A percentile compares a stretch with the other conserved stretches of the same genome.
Conservation (phyloP, 1,140 invertebrate species). For the Bicyclus anynana region DNA sequence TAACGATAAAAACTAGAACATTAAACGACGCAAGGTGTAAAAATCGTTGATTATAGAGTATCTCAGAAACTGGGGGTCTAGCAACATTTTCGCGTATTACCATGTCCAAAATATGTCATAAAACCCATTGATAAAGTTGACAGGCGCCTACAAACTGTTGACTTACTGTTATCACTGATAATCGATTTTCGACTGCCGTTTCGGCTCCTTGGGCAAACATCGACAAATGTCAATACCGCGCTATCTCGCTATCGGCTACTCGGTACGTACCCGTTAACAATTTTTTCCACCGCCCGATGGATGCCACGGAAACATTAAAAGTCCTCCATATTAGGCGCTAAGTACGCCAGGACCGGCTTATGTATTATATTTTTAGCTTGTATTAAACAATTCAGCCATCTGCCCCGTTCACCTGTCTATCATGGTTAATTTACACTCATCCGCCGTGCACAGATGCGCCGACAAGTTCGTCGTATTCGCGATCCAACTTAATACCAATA, state of each 20-base stretch:
- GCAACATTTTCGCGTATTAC: conserved; percentile 29
- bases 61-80: no score
- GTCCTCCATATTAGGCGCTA: conserved; percentile 41
- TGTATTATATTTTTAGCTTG: conserved; percentile 60
- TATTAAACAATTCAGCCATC: conserved; percentile 70
- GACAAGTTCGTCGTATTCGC: background rate
- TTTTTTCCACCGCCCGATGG: conserved; percentile 45
- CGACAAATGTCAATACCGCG: conserved; percentile 63
- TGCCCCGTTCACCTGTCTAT: conserved; percentile 71
- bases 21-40: no score
- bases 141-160: conserved; percentile 63
- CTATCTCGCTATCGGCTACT: conserved; percentile 71
- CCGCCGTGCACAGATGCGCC: conserved; percentile 31
- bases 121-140: conserved; percentile 49
- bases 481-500: background rate
- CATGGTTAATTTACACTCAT: conserved; percentile 67
- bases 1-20: no score
- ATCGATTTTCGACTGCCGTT: conserved; percentile 74
- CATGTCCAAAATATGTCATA: conserved; percentile 21
- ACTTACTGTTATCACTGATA: conserved; percentile 63
- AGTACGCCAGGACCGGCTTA: conserved; percentile 39
- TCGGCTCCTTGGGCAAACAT: conserved; percentile 68
- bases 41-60: no score
- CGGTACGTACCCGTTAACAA: conserved; percentile 53
- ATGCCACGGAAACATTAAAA: conserved; percentile 41